Base-by-base conservation (phyloP, 2,113 vertebrate species). In the Ovibos moschatus region DNA sequence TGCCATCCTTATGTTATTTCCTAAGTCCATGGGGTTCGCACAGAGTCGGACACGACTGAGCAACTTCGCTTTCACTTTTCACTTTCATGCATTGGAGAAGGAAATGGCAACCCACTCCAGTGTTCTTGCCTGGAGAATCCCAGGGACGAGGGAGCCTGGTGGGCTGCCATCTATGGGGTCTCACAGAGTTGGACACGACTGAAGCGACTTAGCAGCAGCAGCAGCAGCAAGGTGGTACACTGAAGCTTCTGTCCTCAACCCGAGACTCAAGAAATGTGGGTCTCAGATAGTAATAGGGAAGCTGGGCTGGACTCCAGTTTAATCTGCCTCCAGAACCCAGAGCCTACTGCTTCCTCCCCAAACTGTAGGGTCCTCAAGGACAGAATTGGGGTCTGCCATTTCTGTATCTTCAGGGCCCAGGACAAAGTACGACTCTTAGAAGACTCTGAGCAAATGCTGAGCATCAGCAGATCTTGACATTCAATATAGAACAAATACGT, bases 171-270 rank as follows among this genome's bases (percentile, higher is more conserved):
- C 60, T 33, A 3, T 62, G 60, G 28, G 60, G 60, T 33, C 30
- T 0, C 60, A 62, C 30, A 62, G 60, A 62, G 60, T 62, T 0
- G 0, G 60, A 16, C 28, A 62, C 0, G 3, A 62, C 60, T 62
- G 60, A 62, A 62, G 60, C 0, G 12, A 33, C 60, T 62, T 62
- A 62, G 28, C 60, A 60, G 28, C 60, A 33, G 60, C 14, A 60
- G 58, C 58, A 62, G 28, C 28, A 62, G 58, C 58, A 60, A 33
- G n/a, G 4, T 64, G 25, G 23, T 45, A 51, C 71, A 58, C 4
- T 51, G 33, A 87, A 13, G 58, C 28, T 58, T 51, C 23, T 50
- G 27, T 17, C 27, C 43, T 94, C 71, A 67, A n/a, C 47, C 86
- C 25, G 4, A n/a, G 21, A 71, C 57, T 50, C 50, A 58, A 50